Conservation (phyloP, 1,140 invertebrate genomes). For the Brachionus calyciflorus region DNA sequence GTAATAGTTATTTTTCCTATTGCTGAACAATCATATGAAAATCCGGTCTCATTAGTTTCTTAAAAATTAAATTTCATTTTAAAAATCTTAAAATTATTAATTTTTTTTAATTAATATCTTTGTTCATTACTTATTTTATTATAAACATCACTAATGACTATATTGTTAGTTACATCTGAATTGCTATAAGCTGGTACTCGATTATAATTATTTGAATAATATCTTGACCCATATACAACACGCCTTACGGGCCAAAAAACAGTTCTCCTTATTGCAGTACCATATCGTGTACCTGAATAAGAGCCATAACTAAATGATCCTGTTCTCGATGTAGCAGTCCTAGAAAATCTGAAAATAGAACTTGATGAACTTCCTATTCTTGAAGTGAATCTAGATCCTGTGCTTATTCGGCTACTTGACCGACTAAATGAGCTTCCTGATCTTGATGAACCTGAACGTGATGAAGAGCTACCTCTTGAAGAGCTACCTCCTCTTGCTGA, state of each 20-base stretch:
- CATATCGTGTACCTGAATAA: conserved; percentile 16
- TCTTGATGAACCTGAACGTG: no score
- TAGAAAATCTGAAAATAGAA: not conserved
- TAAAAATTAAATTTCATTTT: not conserved
- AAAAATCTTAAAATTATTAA: not conserved
- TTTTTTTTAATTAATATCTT: not conserved
- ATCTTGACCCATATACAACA: conserved; percentile 21
- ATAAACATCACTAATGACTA: not conserved
- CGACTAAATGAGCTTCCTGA: not conserved
- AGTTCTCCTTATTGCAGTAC: conserved; percentile 24
- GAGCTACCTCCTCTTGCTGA: no score
- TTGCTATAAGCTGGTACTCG: not conserved
- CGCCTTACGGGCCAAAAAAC: conserved; percentile 42
- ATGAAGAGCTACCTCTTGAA: no score
- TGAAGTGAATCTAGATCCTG: conserved; percentile 11
- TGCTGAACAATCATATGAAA: conserved; percentile 9
- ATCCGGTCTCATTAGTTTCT: conserved; percentile 7
- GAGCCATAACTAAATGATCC: not conserved
- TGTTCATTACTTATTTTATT: not conserved
- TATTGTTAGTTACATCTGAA: not conserved
- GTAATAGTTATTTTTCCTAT: not conserved
- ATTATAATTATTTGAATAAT: not conserved
- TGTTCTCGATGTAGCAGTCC: not conserved
- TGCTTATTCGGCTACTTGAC: not conserved
- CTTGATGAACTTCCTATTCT: conserved; percentile 6